phyloP scores from a whole-genome alignment of 2,113 vertebrate species.

The Capra hircus region DNA sequence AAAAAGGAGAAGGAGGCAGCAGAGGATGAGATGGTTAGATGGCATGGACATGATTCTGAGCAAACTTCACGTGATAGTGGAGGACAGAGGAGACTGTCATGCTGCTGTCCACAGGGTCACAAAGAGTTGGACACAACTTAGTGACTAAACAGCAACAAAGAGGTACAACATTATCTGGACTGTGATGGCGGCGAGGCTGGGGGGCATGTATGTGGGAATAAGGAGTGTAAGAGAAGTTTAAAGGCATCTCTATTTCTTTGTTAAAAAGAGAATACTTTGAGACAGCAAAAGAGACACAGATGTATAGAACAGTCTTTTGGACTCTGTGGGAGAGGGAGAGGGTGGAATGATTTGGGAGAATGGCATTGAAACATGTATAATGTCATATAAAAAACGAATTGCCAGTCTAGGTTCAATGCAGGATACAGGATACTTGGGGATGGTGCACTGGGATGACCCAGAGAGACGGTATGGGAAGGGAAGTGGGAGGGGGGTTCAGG shows the following conservation, averaged over 20 bases:
- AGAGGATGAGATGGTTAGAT: neutral
- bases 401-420: too few species aligned
- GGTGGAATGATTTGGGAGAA: too few species aligned
- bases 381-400: too few species aligned
- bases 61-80: neutral
- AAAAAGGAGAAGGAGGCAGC: neutral
- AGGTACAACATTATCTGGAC: neutral
- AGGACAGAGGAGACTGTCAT: neutral
- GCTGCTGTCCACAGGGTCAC: neutral
- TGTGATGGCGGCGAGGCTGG: neutral
- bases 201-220: neutral
- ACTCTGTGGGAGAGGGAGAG: too few species aligned
- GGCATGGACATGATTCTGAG: neutral
- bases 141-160: neutral
- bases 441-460: too few species aligned
- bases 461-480: too few species aligned
- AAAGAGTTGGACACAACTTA: neutral
- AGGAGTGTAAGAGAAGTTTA: neutral
- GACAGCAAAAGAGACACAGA: too few species aligned
- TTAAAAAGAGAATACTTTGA: neutral
- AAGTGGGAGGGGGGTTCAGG: too few species aligned
- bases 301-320: too few species aligned
- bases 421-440: too few species aligned
- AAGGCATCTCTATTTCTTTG: neutral
- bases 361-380: too few species aligned